A percentile compares a stretch with the other conserved stretches of the same genome.
Evolutionary conservation across 2,888 invertebrate species (phyloP).

Genomic region (Linnaemya tessellans): DNA sequence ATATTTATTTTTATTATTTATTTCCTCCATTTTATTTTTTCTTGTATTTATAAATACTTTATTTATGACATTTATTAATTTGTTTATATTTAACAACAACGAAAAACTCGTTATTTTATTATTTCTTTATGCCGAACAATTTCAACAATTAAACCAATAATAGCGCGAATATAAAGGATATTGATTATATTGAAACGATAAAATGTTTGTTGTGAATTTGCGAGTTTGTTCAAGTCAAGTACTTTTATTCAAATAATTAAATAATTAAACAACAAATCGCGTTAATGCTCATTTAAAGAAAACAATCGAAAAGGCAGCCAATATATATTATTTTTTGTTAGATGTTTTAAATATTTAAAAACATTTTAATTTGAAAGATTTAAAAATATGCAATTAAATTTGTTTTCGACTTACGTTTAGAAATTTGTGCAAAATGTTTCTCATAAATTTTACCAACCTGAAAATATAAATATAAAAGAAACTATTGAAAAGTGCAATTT

Average conservation of each 20-base stretch:
- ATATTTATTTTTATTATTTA: conserved; percentile 22
- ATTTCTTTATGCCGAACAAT: not conserved
- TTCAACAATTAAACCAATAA: conserved; percentile 2
- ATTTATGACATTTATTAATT: conserved; percentile 52
- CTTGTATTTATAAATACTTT: conserved; percentile 37
- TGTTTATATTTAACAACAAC: conserved; percentile 38
- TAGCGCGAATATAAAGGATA: not conserved
- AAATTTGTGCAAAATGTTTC: too few relatives aligned
- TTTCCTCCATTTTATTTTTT: conserved; percentile 1
- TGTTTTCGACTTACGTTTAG: too few relatives aligned
- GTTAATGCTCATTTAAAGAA: too few relatives aligned
- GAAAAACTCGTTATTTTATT: conserved; percentile 11
- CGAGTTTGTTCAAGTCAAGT: not conserved
- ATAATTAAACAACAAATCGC: too few relatives aligned
- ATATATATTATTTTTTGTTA: too few relatives aligned
- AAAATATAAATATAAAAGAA: too few relatives aligned
- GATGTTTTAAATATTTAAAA: too few relatives aligned
- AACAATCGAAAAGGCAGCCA: too few relatives aligned
- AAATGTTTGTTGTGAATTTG: not conserved
- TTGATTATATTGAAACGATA: conserved; percentile 9
- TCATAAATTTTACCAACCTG: too few relatives aligned
- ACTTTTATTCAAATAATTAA: not conserved
- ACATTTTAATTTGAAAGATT: too few relatives aligned
- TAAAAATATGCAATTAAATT: too few relatives aligned
- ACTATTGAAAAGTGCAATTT: too few relatives aligned